Evolutionary conservation across 2,797 vertebrate genomes (phyloP).

Genomic region (Podarcis siculus): DNA sequence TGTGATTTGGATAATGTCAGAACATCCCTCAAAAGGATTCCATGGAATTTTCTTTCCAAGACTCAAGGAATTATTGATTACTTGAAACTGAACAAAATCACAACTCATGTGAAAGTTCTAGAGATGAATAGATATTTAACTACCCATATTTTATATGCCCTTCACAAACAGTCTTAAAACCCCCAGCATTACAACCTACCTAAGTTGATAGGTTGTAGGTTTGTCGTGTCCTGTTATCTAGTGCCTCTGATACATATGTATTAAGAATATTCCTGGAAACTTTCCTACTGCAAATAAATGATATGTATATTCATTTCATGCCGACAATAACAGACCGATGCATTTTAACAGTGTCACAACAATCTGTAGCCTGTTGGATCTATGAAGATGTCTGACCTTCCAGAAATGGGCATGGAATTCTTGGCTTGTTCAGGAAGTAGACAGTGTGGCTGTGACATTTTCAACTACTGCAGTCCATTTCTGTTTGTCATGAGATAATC

Average conservation of each 20-base stretch:
- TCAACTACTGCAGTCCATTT: constrained; percentile 21
- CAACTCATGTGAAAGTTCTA: too few relatives aligned
- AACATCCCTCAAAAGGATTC: too few relatives aligned
- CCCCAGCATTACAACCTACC: not conserved
- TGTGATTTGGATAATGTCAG: too few relatives aligned
- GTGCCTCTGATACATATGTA: not conserved
- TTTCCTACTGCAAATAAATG: not conserved
- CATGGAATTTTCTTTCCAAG: too few relatives aligned
- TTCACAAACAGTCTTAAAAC: not conserved
- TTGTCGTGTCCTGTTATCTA: not conserved
- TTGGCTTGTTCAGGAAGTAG: constrained; percentile 18
- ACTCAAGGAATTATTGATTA: too few relatives aligned
- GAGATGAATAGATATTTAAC: too few relatives aligned
- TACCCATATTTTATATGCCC: not conserved
- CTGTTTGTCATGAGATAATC: constrained; percentile 25
- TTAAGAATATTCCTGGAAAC: not conserved
- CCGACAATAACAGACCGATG: not conserved
- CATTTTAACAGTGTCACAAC: not conserved
- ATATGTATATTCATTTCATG: not conserved
- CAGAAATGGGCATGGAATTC: constrained; percentile 19
- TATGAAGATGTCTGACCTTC: not conserved
- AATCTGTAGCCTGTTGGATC: not conserved
- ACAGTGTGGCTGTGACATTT: constrained; percentile 11
- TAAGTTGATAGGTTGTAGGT: not conserved
- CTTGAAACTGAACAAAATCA: too few relatives aligned